Evolutionary conservation across 2,113 vertebrate species (phyloP).

Genomic region (Haemorhous mexicanus): DNA sequence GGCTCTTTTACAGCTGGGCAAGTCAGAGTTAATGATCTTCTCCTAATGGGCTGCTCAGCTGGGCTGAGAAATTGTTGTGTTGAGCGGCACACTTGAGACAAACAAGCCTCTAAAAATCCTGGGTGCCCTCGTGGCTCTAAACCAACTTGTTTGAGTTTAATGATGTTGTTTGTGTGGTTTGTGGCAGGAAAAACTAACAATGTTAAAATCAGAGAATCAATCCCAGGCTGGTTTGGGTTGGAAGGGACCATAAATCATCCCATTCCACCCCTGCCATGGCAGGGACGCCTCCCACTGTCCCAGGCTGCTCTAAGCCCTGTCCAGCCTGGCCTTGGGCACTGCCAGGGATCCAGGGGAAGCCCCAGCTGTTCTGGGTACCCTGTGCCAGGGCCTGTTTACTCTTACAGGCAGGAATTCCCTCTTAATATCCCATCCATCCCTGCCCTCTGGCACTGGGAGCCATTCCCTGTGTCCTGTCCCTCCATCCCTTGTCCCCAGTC

Average conservation of each 20-base stretch:
- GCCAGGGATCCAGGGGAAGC: background rate
- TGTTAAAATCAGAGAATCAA: background rate
- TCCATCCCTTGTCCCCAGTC: background rate
- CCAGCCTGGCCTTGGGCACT: background rate
- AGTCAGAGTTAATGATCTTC: background rate
- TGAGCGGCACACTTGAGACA: background rate
- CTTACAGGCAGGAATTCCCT: accelerated
- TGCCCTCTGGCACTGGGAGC: background rate
- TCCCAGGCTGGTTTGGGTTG: background rate
- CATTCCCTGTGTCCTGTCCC: background rate
- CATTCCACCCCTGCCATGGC: background rate
- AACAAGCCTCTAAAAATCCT: background rate
- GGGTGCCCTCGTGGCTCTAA: background rate
- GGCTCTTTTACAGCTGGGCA: background rate
- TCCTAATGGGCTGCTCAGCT: background rate
- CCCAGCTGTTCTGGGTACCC: background rate
- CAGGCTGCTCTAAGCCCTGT: background rate
- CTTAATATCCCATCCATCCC: accelerated
- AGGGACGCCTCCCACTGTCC: background rate
- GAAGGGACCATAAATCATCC: background rate
- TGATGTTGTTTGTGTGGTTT: background rate
- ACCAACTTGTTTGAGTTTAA: background rate
- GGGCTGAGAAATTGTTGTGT: background rate
- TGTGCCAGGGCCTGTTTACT: background rate
- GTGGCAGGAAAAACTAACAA: background rate